Conservation (phyloP, 2,888 invertebrate genomes). For the Melanotus villosus region DNA sequence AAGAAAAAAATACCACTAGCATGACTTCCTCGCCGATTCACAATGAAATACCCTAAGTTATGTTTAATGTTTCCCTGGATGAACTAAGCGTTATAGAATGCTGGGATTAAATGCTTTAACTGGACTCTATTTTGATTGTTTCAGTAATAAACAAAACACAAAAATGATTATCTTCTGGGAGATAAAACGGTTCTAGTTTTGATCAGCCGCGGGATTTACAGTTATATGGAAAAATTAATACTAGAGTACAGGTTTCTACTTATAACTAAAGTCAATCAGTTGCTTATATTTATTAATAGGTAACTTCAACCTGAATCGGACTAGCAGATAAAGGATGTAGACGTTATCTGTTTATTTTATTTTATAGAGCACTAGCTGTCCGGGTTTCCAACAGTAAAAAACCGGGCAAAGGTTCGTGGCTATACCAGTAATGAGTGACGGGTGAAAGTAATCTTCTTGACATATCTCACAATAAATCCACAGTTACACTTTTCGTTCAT, state of each 20-base stretch:
- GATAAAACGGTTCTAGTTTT: constrained; percentile 74
- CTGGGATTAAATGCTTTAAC: constrained; percentile 68
- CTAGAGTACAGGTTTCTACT: not conserved
- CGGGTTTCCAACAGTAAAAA: constrained; percentile 72
- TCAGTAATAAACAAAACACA: constrained; percentile 70
- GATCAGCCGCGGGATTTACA: constrained; percentile 71
- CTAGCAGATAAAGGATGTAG: constrained; percentile 75
- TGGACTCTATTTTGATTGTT: constrained; percentile 71
- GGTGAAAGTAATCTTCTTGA: constrained; percentile 71
- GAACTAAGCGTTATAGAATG: constrained; percentile 69
- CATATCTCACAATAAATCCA: constrained; percentile 28
- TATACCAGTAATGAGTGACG: constrained; percentile 72
- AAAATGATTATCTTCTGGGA: constrained; percentile 78
- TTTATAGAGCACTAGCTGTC: constrained; percentile 72
- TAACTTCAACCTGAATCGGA: constrained; percentile 75
- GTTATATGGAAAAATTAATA: constrained; percentile 74
- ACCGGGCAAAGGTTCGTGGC: constrained; percentile 75
- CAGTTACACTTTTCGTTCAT: not conserved
- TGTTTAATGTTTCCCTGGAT: constrained; percentile 59
- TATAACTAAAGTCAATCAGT: not conserved
- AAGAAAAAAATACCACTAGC: too few relatives aligned
- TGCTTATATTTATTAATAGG: constrained; percentile 64
- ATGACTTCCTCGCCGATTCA: too few relatives aligned
- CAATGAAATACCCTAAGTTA: too few relatives aligned
- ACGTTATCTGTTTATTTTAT: constrained; percentile 73